Conservation (phyloP, 2,888 invertebrate genomes). For the Eurytoma adleriae region DNA sequence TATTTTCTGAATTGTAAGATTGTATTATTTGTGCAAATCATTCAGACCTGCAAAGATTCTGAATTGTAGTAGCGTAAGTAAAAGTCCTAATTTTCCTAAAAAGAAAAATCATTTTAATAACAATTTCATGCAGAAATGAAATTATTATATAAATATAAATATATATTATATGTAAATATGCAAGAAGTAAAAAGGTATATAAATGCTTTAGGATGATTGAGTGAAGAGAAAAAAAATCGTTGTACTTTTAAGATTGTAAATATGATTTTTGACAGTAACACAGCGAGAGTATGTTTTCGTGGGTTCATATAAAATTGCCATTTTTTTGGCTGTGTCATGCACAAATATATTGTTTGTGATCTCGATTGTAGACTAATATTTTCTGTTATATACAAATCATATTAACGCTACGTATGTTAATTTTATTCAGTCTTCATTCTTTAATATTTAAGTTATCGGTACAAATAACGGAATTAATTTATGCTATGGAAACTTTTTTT, state of each 20-base stretch:
- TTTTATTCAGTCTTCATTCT: conserved; percentile 25
- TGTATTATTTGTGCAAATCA: no score
- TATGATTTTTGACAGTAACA: conserved; percentile 51
- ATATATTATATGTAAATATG: conserved; percentile 55
- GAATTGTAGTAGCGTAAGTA: background rate
- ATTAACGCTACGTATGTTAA: conserved; percentile 53
- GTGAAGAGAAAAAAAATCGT: conserved; percentile 35
- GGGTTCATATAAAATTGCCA: conserved; percentile 49
- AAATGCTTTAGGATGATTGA: conserved; percentile 33
- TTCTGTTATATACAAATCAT: conserved; percentile 53
- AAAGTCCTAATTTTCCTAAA: conserved; percentile 7
- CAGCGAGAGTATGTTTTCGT: conserved; percentile 42
- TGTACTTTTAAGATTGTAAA: conserved; percentile 54
- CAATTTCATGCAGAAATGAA: conserved; percentile 21
- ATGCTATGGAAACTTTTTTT: conserved; percentile 14
- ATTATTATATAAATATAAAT: conserved; percentile 44
- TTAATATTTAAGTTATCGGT: conserved; percentile 26
- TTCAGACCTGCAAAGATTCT: no score
- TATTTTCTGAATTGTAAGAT: no score
- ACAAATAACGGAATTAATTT: conserved; percentile 34
- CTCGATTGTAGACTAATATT: conserved; percentile 63
- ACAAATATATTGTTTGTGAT: conserved; percentile 68
- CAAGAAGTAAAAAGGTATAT: conserved; percentile 42
- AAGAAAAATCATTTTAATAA: conserved; percentile 30
- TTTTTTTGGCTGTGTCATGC: conserved; percentile 62